Evolutionary conservation across 2,888 invertebrate species (phyloP), one percentile per base, ranked within the genome.

Genomic region (Hyppa rectilinea): DNA sequence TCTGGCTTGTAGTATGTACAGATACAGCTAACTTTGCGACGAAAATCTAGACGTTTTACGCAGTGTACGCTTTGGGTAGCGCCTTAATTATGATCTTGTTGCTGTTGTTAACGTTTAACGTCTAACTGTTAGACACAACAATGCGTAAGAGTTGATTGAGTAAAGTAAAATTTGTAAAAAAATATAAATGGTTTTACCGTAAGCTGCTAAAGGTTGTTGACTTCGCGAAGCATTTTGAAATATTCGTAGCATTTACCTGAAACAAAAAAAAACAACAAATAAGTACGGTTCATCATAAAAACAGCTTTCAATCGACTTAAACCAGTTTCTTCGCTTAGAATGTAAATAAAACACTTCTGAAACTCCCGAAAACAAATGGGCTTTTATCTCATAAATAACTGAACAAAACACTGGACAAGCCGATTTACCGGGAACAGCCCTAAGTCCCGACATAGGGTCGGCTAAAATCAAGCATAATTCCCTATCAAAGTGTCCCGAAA

Each of bases 1-100:
- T n/a, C n/a, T n/a, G n/a, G n/a, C n/a, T n/a, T n/a, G n/a, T n/a
- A n/a, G n/a, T n/a, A n/a, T n/a, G n/a, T n/a, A n/a, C n/a, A n/a
- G n/a, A n/a, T n/a, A n/a, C n/a, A n/a, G n/a, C n/a, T n/a, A n/a
- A n/a, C n/a, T n/a, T n/a, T n/a, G n/a, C n/a, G n/a, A n/a, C n/a
- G n/a, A n/a, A n/a, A n/a, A n/a, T n/a, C n/a, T n/a, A n/a, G n/a
- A n/a, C n/a, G n/a, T n/a, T n/a, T n/a, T n/a, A n/a, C n/a, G n/a
- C n/a, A n/a, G n/a, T n/a, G n/a, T n/a, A n/a, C n/a, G n/a, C n/a
- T n/a, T n/a, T n/a, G n/a, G n/a, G n/a, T n/a, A n/a, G n/a, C n/a
- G n/a, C n/a, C n/a, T n/a, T n/a, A 77, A 86, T 81, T 80, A 74
- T 75, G 23, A 52, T 43, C 73, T 74, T 71, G 61, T 81, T 62